These are phyloP conservation scores for Gopherus evgoodei DNA, from an alignment of 2,113 vertebrate genomes.

Conservation along the genomic window DNA sequence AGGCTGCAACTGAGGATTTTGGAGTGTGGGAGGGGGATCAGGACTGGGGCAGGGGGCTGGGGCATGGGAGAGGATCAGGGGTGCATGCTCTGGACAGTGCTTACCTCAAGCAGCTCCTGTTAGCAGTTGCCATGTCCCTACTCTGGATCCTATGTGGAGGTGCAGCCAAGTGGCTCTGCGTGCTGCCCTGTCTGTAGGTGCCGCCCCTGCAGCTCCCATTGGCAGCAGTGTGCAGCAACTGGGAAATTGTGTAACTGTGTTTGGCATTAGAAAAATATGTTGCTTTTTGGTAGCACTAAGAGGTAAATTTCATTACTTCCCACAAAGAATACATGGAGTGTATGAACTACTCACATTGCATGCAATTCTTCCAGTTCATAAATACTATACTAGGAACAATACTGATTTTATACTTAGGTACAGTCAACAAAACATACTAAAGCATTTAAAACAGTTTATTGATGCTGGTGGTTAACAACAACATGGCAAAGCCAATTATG, in stretches of 20 bases:
- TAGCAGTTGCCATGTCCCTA: too few species aligned
- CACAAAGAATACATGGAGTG: background rate
- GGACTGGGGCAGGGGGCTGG: too few species aligned
- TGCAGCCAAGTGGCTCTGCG: too few species aligned
- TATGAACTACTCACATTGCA: conserved; percentile 37
- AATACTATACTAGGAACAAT: conserved; percentile 26
- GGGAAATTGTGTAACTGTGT: conserved; percentile 42
- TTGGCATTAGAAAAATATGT: conserved; percentile 17
- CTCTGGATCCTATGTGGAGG: too few species aligned
- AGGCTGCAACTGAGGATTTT: too few species aligned
- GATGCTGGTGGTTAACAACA: conserved; percentile 54
- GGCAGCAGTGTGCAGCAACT: conserved; percentile 8
- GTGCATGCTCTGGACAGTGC: too few species aligned
- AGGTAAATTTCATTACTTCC: conserved; percentile 53
- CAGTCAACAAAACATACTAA: conserved; percentile 68
- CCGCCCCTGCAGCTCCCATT: too few species aligned
- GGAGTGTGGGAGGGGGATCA: too few species aligned
- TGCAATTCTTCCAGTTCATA: conserved; percentile 16
- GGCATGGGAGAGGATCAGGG: too few species aligned
- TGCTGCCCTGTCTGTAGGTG: too few species aligned
- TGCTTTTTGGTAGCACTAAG: conserved; percentile 48
- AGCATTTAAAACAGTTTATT: conserved; percentile 70
- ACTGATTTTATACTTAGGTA: conserved; percentile 57
- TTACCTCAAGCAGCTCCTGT: too few species aligned
- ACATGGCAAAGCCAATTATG: conserved; percentile 62